phyloP scores from a whole-genome alignment of 2,888 invertebrate genomes.

The Idaea biselata region DNA sequence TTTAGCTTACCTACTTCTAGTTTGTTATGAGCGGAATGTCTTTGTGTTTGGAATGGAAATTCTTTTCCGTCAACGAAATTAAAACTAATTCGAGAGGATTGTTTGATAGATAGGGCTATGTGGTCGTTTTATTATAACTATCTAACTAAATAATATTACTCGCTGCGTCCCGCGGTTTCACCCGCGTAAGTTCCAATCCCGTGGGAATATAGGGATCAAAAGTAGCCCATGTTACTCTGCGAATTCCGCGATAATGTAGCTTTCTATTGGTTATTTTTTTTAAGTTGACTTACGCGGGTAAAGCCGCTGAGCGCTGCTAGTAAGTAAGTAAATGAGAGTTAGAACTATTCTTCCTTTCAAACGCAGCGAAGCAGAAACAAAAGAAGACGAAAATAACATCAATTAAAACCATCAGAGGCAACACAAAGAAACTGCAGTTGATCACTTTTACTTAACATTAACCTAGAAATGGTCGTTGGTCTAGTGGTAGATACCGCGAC shows the following conservation, averaged over 20 bases:
- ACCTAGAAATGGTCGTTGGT: background rate
- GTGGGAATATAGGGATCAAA: no score
- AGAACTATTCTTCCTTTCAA: no score
- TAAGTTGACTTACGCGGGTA: no score
- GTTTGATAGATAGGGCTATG: background rate
- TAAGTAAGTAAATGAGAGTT: no score
- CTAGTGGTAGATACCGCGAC: no score
- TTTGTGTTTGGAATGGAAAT: background rate
- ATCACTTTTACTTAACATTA: slow-evolving; percentile 1
- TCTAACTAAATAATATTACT: no score
- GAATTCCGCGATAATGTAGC: no score
- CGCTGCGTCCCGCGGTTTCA: no score
- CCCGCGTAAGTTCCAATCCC: no score
- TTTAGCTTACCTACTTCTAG: background rate
- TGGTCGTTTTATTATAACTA: background rate
- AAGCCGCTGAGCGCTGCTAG: no score
- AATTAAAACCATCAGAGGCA: background rate
- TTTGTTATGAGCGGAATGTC: background rate
- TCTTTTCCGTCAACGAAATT: background rate
- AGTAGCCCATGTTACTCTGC: no score
- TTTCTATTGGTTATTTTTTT: no score
- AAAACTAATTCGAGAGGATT: background rate
- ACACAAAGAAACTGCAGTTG: background rate
- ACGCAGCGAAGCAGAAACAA: background rate
- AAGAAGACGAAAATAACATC: background rate